These are phyloP conservation scores for Parasteatoda tepidariorum DNA, from an alignment of 1,140 invertebrate genomes.

Conservation along the genomic window DNA sequence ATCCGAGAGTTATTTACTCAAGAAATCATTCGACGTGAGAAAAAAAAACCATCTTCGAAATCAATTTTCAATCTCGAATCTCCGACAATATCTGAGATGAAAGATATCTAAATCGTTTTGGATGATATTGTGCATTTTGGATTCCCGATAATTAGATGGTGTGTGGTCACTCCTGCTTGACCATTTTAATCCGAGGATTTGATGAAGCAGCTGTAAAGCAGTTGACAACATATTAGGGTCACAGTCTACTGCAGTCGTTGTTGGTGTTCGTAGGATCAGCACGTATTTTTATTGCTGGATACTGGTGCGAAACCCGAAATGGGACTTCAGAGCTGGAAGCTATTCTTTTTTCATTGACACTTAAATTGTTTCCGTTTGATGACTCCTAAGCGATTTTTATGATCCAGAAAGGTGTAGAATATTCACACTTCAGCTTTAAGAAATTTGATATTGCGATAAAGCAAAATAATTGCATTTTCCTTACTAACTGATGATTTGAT, in stretches of 20 bases:
- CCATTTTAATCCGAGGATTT: background rate
- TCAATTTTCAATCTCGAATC: background rate
- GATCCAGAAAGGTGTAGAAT: too few relatives aligned
- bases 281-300: background rate
- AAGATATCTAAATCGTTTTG: background rate
- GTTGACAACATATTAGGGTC: background rate
- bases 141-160: constrained; percentile 18
- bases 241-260: background rate
- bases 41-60: background rate
- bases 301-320: background rate
- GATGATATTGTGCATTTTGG: too few relatives aligned
- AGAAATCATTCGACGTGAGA: background rate
- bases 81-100: background rate
- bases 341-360: background rate
- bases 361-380: background rate
- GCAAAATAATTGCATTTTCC: too few relatives aligned
- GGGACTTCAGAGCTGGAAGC: background rate
- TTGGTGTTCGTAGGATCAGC: too few relatives aligned
- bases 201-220: background rate
- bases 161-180: constrained; percentile 30
- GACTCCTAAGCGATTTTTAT: background rate
- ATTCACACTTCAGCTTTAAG: too few relatives aligned
- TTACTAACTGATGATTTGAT: too few relatives aligned
- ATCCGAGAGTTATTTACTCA: background rate
- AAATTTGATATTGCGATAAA: too few relatives aligned